Evolutionary conservation across 2,888 invertebrate species (phyloP), one percentile per base, ranked within the genome.

Genomic region (Drosophila multiciliata): DNA sequence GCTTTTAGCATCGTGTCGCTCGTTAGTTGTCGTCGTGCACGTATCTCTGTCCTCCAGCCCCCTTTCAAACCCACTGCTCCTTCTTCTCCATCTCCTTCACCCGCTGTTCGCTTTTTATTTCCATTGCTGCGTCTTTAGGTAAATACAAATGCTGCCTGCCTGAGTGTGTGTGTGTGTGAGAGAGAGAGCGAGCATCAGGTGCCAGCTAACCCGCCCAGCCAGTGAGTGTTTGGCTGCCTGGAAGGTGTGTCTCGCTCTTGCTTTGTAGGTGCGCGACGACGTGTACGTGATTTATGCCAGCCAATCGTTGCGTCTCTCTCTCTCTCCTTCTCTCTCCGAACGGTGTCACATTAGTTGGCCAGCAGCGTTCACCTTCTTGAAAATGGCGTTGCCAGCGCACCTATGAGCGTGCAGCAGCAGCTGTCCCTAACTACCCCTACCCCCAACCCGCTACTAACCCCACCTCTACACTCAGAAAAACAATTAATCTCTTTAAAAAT

Each of bases 301-400:
- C 92, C 92, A 92, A 92, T 92, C 92, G 92, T 92, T 92, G 92
- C 90, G 90, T 91, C 91, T 92, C 91, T 90, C 88, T 40, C 40
- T 45, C 45, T 45, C 45, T 45, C 45, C 45, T 23, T 45, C 45
- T 45, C 45, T 45, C 45, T 45, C 8, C 45, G 23, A 23, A 45
- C 23, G 45, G 92, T 92, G 92, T 92, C 91, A 91, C 92, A 92
- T 86, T 82, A 82, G 82, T 75, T 82, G 82, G 82, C 79, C 75
- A 54, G 35, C 53, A 54, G 84, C 85, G 82, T 89, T 74, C 82
- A 83, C 75, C 74, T 82, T 84, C 73, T 82, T 84, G 64, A 82
- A 89, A 89, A 86, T 86, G 89, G 86, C 87, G 80, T 83, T 80
- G 78, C 68, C 65, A 75, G 73, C 70, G 82, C 82, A 88, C 88